Evolutionary conservation across 2,113 vertebrate species (phyloP).

Genomic region (Nannobrachium achirus): DNA sequence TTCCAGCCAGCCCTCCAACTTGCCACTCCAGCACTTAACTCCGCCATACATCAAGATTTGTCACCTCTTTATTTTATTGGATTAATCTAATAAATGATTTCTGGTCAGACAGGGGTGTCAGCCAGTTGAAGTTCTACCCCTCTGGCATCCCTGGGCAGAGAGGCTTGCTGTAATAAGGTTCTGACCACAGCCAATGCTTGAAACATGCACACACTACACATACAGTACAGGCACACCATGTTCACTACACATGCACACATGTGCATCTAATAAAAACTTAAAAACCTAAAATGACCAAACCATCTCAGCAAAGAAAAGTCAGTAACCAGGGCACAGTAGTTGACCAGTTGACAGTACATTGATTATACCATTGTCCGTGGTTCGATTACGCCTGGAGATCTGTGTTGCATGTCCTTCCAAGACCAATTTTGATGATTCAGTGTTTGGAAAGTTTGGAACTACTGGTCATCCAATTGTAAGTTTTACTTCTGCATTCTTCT

Average conservation of each 20-base stretch:
- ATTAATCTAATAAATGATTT: conserved; percentile 68
- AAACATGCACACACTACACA: background rate
- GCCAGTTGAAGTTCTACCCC: conserved; percentile 26
- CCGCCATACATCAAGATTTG: conserved; percentile 65
- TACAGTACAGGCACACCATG: too few relatives aligned
- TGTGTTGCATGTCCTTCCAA: too few relatives aligned
- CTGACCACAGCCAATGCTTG: conserved; percentile 12
- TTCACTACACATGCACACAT: background rate
- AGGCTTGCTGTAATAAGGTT: conserved; percentile 5
- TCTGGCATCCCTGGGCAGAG: conserved; percentile 21
- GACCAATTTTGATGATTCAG: too few relatives aligned
- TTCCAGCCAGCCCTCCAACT: conserved; percentile 34
- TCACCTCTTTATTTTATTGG: conserved; percentile 58
- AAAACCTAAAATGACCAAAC: conserved; percentile 81
- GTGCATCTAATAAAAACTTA: conserved; percentile 12
- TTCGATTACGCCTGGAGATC: too few relatives aligned
- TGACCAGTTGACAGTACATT: too few relatives aligned
- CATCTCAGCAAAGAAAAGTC: conserved; percentile 72
- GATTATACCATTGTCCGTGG: too few relatives aligned
- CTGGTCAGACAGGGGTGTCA: conserved; percentile 40
- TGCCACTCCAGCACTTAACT: conserved; percentile 58
- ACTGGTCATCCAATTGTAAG: too few relatives aligned
- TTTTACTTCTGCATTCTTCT: too few relatives aligned
- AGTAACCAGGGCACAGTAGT: conserved; percentile 17
- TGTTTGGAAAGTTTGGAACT: too few relatives aligned